Conservation (phyloP, 2,797 vertebrate genomes). For the Borostomias antarcticus region DNA sequence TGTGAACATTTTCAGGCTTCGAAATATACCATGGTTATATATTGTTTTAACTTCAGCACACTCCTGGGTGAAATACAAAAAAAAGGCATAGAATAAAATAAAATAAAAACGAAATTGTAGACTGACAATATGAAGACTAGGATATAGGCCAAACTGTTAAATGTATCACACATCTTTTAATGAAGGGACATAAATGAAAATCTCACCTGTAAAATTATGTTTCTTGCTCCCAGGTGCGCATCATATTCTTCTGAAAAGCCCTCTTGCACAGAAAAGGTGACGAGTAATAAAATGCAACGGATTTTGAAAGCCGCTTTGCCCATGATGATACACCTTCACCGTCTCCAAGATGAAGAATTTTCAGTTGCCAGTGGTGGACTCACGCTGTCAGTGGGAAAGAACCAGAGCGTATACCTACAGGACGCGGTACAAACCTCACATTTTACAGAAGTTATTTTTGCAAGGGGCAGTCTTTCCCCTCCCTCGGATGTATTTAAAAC, state of each 20-base stretch:
- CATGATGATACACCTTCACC: constrained; percentile 7
- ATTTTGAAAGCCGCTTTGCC: constrained; percentile 49
- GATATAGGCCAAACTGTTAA: background rate
- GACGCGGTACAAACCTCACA: constrained; percentile 50
- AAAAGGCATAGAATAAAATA: too few species aligned
- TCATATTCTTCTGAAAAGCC: constrained; percentile 57
- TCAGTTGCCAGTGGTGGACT: constrained; percentile 6
- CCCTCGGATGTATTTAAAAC: constrained; percentile 30
- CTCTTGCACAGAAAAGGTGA: constrained; percentile 47
- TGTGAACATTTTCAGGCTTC: background rate
- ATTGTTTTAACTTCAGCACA: too few species aligned
- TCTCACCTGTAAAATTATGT: constrained; percentile 62
- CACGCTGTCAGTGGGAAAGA: constrained; percentile 32
- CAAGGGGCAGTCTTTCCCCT: constrained; percentile 33
- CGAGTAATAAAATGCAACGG: constrained; percentile 53
- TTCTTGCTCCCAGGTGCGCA: constrained; percentile 40
- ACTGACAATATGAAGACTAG: too few species aligned
- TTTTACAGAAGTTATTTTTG: constrained; percentile 49
- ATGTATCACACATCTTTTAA: background rate
- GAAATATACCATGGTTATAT: too few species aligned
- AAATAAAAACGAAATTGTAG: background rate
- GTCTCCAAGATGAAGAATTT: constrained; percentile 13
- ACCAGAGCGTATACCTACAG: constrained; percentile 31
- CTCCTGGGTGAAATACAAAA: too few species aligned
- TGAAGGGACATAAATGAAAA: background rate